Conservation (phyloP, 2,113 vertebrate genomes). For the Verasper variegatus region DNA sequence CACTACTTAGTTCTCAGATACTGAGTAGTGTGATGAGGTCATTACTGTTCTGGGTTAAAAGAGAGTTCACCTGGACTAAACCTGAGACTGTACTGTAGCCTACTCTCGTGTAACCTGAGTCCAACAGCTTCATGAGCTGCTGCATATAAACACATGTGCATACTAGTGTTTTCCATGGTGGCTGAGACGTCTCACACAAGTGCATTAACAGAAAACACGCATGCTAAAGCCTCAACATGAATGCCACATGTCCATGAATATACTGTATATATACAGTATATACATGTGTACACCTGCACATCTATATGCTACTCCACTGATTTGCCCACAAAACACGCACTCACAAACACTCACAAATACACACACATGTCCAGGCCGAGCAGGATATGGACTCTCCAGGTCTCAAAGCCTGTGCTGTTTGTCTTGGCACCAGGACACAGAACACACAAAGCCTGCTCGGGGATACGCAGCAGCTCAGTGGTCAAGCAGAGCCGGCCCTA, state of each 20-base stretch:
- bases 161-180: conserved; percentile 3
- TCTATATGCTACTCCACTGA: conserved; percentile 10
- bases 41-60: too few species aligned
- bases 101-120: not conserved
- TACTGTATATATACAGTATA: not conserved
- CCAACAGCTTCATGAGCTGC: not conserved
- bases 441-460: conserved; percentile 58
- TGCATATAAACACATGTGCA: conserved; percentile 9
- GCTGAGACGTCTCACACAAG: not conserved
- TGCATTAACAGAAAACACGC: too few species aligned
- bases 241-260: too few species aligned
- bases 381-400: conserved; percentile 72
- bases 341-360: not conserved
- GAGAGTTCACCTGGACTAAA: conserved; percentile 16
- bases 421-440: conserved; percentile 60
- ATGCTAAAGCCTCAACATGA: too few species aligned
- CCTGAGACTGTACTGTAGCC: conserved; percentile 5
- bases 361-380: conserved; percentile 12
- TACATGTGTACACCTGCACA: conserved; percentile 12
- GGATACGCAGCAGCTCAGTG: conserved; percentile 51
- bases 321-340: conserved; percentile 5
- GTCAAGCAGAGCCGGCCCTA: conserved; percentile 21
- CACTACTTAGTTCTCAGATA: not conserved
- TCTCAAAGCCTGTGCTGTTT: conserved; percentile 65
- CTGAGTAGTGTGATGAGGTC: too few species aligned